Evolutionary conservation across 2,113 vertebrate genomes (phyloP).

Genomic region (Telmatochromis sp.): DNA sequence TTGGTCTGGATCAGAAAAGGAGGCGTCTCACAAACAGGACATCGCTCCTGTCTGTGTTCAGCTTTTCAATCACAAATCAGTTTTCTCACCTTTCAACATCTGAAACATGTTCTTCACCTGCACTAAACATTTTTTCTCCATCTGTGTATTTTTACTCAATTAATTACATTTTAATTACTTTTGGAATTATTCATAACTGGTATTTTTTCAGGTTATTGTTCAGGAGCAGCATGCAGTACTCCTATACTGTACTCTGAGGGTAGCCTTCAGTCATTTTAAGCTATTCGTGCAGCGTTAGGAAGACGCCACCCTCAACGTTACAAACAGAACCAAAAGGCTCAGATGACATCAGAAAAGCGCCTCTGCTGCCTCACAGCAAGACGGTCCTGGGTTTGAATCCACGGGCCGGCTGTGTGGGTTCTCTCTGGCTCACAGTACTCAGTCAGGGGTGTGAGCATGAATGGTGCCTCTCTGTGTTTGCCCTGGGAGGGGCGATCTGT

Average conservation of each 20-base stretch:
- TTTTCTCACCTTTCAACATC: not conserved
- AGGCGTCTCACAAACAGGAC: not conserved
- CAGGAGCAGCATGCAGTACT: not conserved
- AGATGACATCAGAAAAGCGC: not conserved
- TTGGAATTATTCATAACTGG: not conserved
- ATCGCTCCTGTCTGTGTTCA: not conserved
- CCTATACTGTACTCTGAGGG: fast-evolving
- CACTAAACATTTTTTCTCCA: not conserved
- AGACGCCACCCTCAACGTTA: not conserved
- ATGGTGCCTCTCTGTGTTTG: not conserved
- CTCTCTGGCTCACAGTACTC: not conserved
- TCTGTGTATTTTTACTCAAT: not conserved
- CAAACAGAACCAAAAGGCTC: not conserved
- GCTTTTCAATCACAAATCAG: not conserved
- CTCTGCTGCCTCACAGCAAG: not conserved
- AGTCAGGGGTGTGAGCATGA: not conserved
- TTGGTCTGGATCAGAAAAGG: not conserved
- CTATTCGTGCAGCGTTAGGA: fast-evolving
- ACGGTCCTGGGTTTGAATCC: not conserved
- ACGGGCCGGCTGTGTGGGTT: not conserved
- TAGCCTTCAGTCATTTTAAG: not conserved
- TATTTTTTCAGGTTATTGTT: not conserved
- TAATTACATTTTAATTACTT: not conserved
- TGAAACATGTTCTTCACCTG: not conserved
- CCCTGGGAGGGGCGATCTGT: not conserved